phyloP scores from a whole-genome alignment of 2,888 invertebrate genomes.

The Callyntrura sp. region DNA sequence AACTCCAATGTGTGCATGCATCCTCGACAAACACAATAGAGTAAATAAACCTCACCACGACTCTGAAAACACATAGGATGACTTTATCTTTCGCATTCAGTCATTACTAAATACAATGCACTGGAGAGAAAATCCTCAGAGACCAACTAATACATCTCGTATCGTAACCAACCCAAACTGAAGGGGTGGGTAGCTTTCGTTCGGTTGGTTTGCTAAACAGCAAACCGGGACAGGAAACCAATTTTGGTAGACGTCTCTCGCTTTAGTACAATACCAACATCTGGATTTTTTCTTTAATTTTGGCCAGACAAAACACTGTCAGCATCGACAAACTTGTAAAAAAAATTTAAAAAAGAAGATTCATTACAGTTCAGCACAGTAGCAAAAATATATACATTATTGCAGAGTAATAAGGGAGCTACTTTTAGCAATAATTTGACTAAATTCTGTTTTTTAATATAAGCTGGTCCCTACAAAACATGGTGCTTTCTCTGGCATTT shows the following conservation, averaged over 20 bases:
- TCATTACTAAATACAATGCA: constrained; percentile 12
- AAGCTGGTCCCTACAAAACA: too few species aligned
- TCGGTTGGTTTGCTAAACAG: not conserved
- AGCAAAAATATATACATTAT: too few species aligned
- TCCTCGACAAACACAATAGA: not conserved
- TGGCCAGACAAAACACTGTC: too few species aligned
- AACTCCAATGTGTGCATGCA: not conserved
- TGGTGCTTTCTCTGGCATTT: too few species aligned
- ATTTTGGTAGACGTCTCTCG: not conserved
- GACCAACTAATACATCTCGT: constrained; percentile 16
- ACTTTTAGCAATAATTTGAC: too few species aligned
- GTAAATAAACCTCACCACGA: constrained; percentile 8
- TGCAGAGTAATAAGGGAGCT: too few species aligned
- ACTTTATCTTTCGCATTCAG: not conserved
- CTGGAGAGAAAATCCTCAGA: constrained; percentile 25
- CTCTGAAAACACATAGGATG: constrained; percentile 25
- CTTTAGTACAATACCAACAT: constrained; percentile 6
- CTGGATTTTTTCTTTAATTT: not conserved
- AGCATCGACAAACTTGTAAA: too few species aligned
- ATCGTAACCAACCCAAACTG: not conserved
- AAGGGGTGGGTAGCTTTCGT: not conserved
- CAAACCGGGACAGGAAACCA: constrained; percentile 13
- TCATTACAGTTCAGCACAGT: too few species aligned
- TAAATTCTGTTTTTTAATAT: too few species aligned
- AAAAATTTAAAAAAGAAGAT: too few species aligned